Conservation (phyloP, 2,888 invertebrate species). For the Ochropleura leucogaster region DNA sequence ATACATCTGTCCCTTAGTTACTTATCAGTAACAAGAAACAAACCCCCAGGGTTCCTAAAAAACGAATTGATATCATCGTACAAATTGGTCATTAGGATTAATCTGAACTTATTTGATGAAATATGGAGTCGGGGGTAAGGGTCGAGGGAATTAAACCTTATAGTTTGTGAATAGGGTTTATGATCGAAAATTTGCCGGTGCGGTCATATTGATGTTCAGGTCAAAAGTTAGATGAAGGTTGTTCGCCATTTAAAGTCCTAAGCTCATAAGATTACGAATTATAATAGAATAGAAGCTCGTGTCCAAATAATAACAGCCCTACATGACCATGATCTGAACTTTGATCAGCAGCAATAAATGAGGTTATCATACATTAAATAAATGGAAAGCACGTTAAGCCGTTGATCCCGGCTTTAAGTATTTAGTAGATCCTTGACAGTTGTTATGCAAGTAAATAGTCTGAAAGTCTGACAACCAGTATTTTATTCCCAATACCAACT, state of each 20-base stretch:
- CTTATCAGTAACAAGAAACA: conserved; percentile 59
- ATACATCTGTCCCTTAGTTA: conserved; percentile 58
- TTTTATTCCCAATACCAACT: not conserved
- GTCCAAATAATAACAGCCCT: not conserved
- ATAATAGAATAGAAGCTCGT: not conserved
- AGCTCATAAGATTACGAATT: not conserved
- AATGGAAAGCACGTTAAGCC: not conserved
- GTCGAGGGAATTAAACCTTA: conserved; percentile 28
- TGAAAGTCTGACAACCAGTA: not conserved
- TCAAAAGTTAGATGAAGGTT: conserved; percentile 20
- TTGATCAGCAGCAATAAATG: too few relatives aligned
- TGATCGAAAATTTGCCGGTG: conserved; percentile 18
- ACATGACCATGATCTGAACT: too few relatives aligned
- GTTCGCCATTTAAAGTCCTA: conserved; percentile 1
- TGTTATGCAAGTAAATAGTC: not conserved
- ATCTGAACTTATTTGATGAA: conserved; percentile 49
- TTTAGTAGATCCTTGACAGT: not conserved
- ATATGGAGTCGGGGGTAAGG: conserved; percentile 27
- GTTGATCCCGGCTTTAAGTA: not conserved
- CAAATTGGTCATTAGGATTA: conserved; percentile 61
- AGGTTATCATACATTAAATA: too few relatives aligned
- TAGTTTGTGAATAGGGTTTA: conserved; percentile 32
- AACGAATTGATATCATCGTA: conserved; percentile 60
- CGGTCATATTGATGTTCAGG: conserved; percentile 28
- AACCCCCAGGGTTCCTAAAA: conserved; percentile 55